Percentiles rank a stretch among this genome's conserved stretches.
Conservation (phyloP, 1,140 invertebrate species). For the Pogonomyrmex californicus region DNA sequence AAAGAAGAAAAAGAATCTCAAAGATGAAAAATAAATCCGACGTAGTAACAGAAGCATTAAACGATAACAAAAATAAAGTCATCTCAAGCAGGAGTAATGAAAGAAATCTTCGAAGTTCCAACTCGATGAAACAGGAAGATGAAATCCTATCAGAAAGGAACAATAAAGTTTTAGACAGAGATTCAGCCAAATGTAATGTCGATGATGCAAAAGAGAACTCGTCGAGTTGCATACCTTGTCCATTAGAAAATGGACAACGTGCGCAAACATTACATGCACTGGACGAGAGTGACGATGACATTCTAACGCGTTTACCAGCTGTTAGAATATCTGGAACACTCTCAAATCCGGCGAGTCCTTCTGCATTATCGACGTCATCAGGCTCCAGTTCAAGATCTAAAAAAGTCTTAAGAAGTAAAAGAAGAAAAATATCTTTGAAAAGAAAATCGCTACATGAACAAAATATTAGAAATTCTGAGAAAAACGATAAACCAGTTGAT, state of each 20-base stretch:
- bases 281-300: constrained; percentile 70
- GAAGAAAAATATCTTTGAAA: not conserved
- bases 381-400: not conserved
- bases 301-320: constrained; percentile 74
- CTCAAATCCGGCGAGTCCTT: constrained; percentile 72
- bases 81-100: not conserved
- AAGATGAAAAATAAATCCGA: not conserved
- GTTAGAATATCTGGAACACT: constrained; percentile 75
- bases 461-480: not conserved
- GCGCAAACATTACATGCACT: not conserved
- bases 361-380: constrained; percentile 27
- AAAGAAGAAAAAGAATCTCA: constrained; percentile 9
- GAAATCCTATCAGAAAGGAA: not conserved
- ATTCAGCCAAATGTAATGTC: not conserved
- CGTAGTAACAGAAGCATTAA: not conserved
- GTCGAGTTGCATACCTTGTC: not conserved
- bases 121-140: not conserved
- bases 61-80: not conserved
- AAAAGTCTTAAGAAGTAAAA: not conserved
- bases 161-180: not conserved
- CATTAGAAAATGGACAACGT: not conserved
- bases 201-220: constrained; percentile 1
- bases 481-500: not conserved
- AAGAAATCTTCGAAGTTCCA: constrained; percentile 23
- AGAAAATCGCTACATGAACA: not conserved